Percentiles rank a stretch among this genome's conserved stretches.
Conservation (phyloP, 2,113 vertebrate genomes). For the Muntiacus muntjak region DNA sequence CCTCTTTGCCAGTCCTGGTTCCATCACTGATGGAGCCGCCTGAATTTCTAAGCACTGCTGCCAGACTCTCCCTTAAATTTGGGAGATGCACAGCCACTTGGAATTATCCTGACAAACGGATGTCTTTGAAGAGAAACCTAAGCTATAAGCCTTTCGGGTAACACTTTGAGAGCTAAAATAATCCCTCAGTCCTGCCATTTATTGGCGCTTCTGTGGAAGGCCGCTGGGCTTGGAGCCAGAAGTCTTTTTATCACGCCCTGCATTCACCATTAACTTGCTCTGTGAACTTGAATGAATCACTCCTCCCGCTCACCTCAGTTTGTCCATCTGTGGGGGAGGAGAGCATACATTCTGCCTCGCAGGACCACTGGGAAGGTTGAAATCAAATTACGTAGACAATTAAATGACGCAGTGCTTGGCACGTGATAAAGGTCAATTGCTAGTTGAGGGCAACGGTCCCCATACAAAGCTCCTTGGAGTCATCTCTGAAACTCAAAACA, state of each 20-base stretch:
- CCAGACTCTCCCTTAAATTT: not conserved
- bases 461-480: not conserved
- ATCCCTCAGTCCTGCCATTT: not conserved
- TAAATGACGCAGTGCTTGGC: not conserved
- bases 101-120: not conserved
- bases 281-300: not conserved
- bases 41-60: not conserved
- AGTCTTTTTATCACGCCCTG: not conserved
- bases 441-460: no score
- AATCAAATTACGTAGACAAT: not conserved
- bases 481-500: not conserved
- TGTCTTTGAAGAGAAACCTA: not conserved
- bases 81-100: not conserved
- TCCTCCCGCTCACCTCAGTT: not conserved
- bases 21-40: not conserved
- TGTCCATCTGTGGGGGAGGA: not conserved
- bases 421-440: fast-evolving
- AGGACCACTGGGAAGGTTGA: not conserved
- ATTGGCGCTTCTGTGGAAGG: fast-evolving
- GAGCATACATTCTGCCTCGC: fast-evolving
- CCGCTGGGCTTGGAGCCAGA: not conserved
- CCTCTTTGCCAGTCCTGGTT: not conserved
- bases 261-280: not conserved
- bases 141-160: not conserved
- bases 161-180: fast-evolving